Conservation (phyloP, 2,797 vertebrate species). For the Esox masquinongy region DNA sequence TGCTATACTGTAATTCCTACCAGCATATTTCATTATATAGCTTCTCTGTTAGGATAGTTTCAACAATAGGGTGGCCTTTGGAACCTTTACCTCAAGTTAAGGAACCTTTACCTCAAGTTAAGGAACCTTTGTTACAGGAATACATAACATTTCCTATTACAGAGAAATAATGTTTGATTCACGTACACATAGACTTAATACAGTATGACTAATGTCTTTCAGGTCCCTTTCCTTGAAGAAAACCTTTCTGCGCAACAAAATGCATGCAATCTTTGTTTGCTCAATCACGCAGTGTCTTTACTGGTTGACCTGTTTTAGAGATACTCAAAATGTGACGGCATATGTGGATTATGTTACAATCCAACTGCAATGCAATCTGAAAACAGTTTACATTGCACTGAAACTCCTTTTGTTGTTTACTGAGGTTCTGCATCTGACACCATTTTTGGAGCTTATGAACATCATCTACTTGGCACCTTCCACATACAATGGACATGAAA, state of each 20-base stretch:
- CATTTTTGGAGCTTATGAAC: slow-evolving; percentile 22
- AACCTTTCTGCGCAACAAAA: slow-evolving; percentile 17
- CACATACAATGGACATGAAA: slow-evolving; percentile 22
- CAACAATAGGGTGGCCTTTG: neutral
- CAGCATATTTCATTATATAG: slow-evolving; percentile 1
- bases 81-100: neutral
- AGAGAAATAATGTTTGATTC: neutral
- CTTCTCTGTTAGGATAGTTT: neutral
- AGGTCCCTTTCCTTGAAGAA: neutral
- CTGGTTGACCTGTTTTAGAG: neutral
- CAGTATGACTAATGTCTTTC: neutral
- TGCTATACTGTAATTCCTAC: neutral
- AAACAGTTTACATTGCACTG: slow-evolving; percentile 38
- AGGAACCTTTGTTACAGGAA: neutral
- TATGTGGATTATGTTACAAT: slow-evolving; percentile 21
- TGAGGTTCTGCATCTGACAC: slow-evolving; percentile 20
- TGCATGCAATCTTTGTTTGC: slow-evolving; percentile 20
- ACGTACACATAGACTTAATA: slow-evolving; percentile 9
- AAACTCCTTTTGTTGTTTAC: slow-evolving; percentile 25
- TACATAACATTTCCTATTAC: neutral
- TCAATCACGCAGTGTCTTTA: neutral
- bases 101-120: neutral
- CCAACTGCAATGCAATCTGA: slow-evolving; percentile 46
- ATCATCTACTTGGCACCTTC: slow-evolving; percentile 26
- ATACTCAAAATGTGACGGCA: neutral